These are phyloP conservation scores for Hemistola chrysoprasaria DNA, from an alignment of 2,888 invertebrate genomes.

Conservation along the genomic window DNA sequence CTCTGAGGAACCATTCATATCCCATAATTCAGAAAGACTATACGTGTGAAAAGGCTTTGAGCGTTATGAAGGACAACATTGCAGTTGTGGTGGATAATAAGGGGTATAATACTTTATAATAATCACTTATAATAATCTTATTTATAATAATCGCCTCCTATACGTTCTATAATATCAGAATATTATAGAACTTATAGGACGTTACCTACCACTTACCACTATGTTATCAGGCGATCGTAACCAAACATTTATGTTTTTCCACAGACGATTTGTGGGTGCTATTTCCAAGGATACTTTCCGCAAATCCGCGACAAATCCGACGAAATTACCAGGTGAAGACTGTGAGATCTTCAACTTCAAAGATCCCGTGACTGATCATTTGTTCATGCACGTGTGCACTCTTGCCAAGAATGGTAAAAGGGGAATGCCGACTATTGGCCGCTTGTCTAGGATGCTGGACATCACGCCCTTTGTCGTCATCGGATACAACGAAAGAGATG, in stretches of 20 bases:
- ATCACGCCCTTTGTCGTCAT: constrained; percentile 89
- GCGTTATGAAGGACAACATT: constrained; percentile 35
- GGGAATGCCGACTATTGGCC: constrained; percentile 82
- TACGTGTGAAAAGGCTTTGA: constrained; percentile 36
- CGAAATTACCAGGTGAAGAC: constrained; percentile 60
- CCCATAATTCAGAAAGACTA: constrained; percentile 69
- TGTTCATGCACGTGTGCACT: constrained; percentile 86
- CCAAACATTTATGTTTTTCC: too few species aligned
- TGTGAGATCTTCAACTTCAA: constrained; percentile 66
- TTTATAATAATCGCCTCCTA: too few species aligned
- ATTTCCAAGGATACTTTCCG: constrained; percentile 74
- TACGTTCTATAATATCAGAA: too few species aligned
- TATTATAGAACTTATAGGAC: too few species aligned
- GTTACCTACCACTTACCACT: too few species aligned
- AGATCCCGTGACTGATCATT: constrained; percentile 82
- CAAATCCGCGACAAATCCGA: constrained; percentile 79
- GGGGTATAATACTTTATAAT: constrained; percentile 42
- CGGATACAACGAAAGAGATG: constrained; percentile 21
- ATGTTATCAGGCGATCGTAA: too few species aligned
- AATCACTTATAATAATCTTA: too few species aligned
- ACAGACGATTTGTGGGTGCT: constrained; percentile 43
- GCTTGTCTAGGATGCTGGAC: constrained; percentile 88
- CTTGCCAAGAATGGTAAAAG: constrained; percentile 67
- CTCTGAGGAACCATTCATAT: constrained; percentile 30
- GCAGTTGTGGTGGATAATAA: constrained; percentile 50